Evolutionary conservation across 2,888 invertebrate genomes (phyloP), one percentile per base, ranked within the genome.

Genomic region (Cybosia mesomella): DNA sequence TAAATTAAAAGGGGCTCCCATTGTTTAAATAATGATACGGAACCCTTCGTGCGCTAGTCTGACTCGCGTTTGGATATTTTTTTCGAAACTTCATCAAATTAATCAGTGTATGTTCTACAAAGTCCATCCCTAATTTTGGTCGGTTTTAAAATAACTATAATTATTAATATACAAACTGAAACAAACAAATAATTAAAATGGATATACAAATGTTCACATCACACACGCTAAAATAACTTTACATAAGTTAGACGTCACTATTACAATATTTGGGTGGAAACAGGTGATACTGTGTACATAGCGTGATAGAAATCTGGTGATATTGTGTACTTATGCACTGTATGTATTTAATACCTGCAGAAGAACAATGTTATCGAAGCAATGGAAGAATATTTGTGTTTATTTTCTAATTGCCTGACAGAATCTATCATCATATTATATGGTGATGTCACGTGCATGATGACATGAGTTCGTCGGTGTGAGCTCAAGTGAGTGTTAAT

Each of bases 211-310:
- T 13, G n/a, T 39, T n/a, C 11, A 36, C 39, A 59, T 60, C 24
- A 21, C 0, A 28, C 18, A 22, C n/a, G 24, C 49, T 28, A 49
- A 9, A 43, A 49, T n/a, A 18, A 39, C 22, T 64, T 66, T 59
- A 66, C 53, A 58, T 13, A 60, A 66, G 24, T 62, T 11, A 59
- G 58, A 43, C 71, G 65, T 71, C 67, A 73, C 18, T 60, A 53
- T 58, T 2, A 63, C 66, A 71, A 73, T 68, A 73, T 73, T 71
- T 71, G 65, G 58, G 58, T 68, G 70, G 68, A 70, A 73, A 73
- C 43, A 66, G 61, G 36, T 28, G 57, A 36, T 60, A 21, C 34
- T 58, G 18, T 49, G 39, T 65, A 69, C 66, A 58, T 63, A 60
- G 11, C 49, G 59, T 43, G 64, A 67, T 64, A 61, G 66, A 60